Percentiles rank a stretch among this genome's conserved stretches.
Evolutionary conservation across 2,888 invertebrate species (phyloP).

Genomic region (Acleris laterana): DNA sequence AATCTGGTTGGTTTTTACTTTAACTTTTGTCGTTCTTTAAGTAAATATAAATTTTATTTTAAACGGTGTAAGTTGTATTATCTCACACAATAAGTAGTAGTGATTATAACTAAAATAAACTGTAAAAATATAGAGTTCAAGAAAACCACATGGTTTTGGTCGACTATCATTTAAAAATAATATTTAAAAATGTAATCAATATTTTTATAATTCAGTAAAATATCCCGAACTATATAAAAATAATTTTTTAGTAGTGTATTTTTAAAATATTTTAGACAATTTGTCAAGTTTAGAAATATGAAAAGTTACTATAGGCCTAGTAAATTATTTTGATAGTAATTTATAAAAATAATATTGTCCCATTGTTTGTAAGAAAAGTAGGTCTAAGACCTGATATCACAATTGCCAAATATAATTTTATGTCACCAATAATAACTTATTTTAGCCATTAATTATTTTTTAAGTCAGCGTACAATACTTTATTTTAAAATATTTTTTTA

Average conservation of each 20-base stretch:
- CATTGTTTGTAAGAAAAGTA: conserved; percentile 23
- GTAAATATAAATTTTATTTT: too few species aligned
- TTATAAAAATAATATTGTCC: conserved; percentile 20
- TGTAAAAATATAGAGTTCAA: too few species aligned
- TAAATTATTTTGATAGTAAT: conserved; percentile 35
- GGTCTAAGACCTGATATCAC: conserved; percentile 23
- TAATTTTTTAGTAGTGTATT: not conserved
- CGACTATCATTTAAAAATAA: not conserved
- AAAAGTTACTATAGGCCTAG: conserved; percentile 28
- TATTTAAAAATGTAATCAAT: not conserved
- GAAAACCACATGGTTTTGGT: not conserved
- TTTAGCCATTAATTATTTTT: not conserved
- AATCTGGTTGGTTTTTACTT: too few species aligned
- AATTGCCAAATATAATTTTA: conserved; percentile 32
- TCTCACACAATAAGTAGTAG: too few species aligned
- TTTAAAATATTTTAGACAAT: not conserved
- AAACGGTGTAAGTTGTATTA: too few species aligned
- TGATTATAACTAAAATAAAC: too few species aligned
- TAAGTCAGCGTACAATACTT: too few species aligned
- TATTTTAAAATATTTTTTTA: too few species aligned
- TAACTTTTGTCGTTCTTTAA: too few species aligned
- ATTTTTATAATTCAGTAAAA: conserved; percentile 23
- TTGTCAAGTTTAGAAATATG: conserved; percentile 7
- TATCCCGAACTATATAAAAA: conserved; percentile 16
- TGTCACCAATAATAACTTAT: not conserved